Percentiles rank a stretch among this genome's conserved stretches.
Conservation (phyloP, 2,113 vertebrate genomes). For the Rhinichthys klamathensis region DNA sequence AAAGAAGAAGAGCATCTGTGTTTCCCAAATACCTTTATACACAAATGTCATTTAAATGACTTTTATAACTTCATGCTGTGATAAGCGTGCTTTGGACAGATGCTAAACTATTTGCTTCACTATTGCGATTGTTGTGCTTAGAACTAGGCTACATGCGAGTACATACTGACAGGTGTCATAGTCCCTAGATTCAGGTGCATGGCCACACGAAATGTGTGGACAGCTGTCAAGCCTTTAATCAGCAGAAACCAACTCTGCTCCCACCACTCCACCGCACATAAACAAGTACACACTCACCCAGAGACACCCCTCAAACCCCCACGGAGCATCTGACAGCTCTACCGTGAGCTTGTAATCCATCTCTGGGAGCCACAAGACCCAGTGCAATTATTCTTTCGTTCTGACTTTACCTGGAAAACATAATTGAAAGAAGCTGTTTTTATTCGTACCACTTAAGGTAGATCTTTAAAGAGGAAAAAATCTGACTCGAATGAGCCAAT, state of each 20-base stretch:
- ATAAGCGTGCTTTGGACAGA: background rate
- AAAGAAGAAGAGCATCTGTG: background rate
- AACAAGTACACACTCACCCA: constrained; percentile 44
- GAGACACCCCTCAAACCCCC: constrained; percentile 51
- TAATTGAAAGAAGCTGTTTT: constrained; percentile 71
- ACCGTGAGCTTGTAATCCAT: constrained; percentile 70
- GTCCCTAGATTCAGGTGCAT: constrained; percentile 9
- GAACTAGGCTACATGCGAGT: background rate
- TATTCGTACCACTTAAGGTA: constrained; percentile 71
- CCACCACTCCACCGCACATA: constrained; percentile 1
- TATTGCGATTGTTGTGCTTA: background rate
- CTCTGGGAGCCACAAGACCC: constrained; percentile 74
- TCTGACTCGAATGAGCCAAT: background rate
- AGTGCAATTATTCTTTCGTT: constrained; percentile 77
- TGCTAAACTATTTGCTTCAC: background rate
- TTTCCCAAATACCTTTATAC: background rate
- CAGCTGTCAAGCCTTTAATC: constrained; percentile 42
- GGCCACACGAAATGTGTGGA: constrained; percentile 18
- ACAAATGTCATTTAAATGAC: background rate
- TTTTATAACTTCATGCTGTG: background rate
- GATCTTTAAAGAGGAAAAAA: constrained; percentile 45
- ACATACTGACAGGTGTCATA: constrained; percentile 20
- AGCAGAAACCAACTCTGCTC: background rate
- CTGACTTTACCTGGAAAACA: constrained; percentile 78
- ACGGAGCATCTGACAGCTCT: constrained; percentile 70